phyloP scores from a whole-genome alignment of 2,113 vertebrate genomes.

The Amazona guildingii region DNA sequence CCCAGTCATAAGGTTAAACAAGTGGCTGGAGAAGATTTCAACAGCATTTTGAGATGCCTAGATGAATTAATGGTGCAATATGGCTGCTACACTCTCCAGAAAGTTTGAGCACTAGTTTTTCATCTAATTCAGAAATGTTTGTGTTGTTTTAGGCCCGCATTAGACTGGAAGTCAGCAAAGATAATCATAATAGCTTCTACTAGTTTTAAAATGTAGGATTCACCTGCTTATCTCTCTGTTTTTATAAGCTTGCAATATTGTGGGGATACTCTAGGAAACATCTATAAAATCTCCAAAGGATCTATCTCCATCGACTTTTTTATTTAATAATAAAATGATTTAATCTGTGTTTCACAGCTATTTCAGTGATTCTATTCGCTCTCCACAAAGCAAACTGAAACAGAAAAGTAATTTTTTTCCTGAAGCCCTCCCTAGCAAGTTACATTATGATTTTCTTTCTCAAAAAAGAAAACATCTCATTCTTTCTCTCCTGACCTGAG shows the following conservation, averaged over 20 bases:
- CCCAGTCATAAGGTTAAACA: background rate
- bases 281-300: background rate
- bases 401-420: background rate
- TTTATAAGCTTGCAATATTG: background rate
- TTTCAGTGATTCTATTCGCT: background rate
- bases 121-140: background rate
- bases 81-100: background rate
- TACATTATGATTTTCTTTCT: background rate
- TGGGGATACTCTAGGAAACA: background rate
- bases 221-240: background rate
- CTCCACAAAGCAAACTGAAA: background rate
- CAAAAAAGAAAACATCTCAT: background rate
- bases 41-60: background rate
- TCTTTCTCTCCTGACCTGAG: background rate
- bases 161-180: background rate
- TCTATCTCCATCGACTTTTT: background rate
- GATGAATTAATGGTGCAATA: background rate
- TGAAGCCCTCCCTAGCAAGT: background rate
- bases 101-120: background rate
- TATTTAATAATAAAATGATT: conserved; percentile 20
- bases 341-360: conserved; percentile 12
- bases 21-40: background rate
- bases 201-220: background rate
- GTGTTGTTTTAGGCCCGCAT: background rate
- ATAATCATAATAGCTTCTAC: background rate